phyloP scores from a whole-genome alignment of 2,888 invertebrate genomes.

The Leucoptera coffeella region DNA sequence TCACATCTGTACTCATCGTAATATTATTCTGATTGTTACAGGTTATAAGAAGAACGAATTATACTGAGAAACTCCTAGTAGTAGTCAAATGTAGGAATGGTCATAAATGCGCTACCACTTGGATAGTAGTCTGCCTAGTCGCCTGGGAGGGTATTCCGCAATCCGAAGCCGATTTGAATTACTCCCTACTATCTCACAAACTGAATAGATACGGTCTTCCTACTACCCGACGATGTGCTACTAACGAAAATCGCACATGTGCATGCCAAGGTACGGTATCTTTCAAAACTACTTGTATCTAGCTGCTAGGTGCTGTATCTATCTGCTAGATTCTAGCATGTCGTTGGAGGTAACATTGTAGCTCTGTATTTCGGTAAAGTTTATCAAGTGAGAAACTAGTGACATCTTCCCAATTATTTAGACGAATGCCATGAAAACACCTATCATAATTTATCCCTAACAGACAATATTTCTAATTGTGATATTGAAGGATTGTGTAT shows the following conservation, averaged over 20 bases:
- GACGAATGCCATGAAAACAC: too few relatives aligned
- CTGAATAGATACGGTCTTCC: constrained; percentile 80
- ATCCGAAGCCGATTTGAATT: constrained; percentile 79
- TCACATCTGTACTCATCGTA: too few relatives aligned
- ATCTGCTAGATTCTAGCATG: too few relatives aligned
- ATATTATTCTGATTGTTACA: constrained; percentile 57
- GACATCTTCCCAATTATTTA: too few relatives aligned
- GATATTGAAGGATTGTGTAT: too few relatives aligned
- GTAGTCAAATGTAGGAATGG: constrained; percentile 84
- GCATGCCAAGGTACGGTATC: constrained; percentile 85
- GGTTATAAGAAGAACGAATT: constrained; percentile 78
- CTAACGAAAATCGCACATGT: constrained; percentile 87
- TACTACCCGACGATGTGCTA: constrained; percentile 78
- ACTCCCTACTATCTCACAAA: constrained; percentile 76
- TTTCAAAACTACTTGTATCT: not conserved
- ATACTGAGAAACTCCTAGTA: constrained; percentile 84
- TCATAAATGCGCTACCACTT: constrained; percentile 82
- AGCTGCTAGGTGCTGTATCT: not conserved
- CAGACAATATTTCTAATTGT: too few relatives aligned
- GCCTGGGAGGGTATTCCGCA: constrained; percentile 91
- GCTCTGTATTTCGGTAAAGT: too few relatives aligned
- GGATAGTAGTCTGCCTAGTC: constrained; percentile 85
- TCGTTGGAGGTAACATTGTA: too few relatives aligned
- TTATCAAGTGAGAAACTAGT: too few relatives aligned
- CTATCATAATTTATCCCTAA: too few relatives aligned